A percentile compares a stretch with the other conserved stretches of the same genome.
Conservation (phyloP, 2,113 vertebrate species). For the Strigops habroptila region DNA sequence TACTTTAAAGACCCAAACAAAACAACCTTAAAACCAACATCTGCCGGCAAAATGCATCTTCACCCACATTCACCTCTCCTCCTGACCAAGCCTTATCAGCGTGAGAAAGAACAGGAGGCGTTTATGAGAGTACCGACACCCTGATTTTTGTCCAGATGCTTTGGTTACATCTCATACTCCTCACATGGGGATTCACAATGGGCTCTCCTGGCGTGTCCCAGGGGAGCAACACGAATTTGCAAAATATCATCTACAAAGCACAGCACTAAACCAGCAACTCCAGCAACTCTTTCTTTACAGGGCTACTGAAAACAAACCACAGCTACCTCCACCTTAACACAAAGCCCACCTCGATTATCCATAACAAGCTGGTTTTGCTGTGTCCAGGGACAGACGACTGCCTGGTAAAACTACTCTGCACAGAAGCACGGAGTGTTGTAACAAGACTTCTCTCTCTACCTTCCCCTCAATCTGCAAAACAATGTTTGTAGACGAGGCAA, state of each 20-base stretch:
- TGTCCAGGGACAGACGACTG: not conserved
- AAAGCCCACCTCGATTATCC: fast-evolving
- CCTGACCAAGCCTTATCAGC: not conserved
- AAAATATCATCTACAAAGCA: not conserved
- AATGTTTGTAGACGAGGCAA: not conserved
- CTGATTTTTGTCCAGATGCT: not conserved
- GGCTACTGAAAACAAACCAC: not conserved
- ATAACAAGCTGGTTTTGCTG: not conserved
- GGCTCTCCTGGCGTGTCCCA: not conserved
- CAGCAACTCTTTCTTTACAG: not conserved
- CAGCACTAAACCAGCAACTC: not conserved
- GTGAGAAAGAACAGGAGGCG: not conserved
- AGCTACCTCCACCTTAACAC: not conserved
- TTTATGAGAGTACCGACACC: not conserved
- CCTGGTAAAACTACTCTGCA: not conserved
- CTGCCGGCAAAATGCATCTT: not conserved
- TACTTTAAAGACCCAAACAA: not conserved
- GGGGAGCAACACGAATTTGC: not conserved
- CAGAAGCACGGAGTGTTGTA: not conserved
- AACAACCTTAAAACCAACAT: not conserved
- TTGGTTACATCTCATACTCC: not conserved
- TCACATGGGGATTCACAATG: fast-evolving
- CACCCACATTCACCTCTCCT: not conserved
- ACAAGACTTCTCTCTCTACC: not conserved
- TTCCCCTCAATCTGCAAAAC: not conserved